Base-by-base conservation (phyloP, 2,113 vertebrate species). In the Melanocharis versteri region DNA sequence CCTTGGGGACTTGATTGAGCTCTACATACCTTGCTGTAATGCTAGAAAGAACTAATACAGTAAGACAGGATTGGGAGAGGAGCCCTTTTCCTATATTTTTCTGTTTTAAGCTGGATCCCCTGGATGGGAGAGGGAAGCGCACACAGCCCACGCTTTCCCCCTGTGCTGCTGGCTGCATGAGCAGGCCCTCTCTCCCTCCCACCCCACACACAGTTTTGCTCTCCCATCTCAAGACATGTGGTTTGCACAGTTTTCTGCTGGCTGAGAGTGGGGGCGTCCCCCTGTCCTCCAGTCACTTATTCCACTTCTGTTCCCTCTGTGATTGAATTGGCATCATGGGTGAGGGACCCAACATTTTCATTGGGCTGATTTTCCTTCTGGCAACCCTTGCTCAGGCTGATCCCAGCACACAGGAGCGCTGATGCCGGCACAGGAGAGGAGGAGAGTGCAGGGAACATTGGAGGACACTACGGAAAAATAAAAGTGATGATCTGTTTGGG, bases 111-210 rank as follows among this genome's bases (percentile, higher is more conserved):
- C 18, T 4, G 3, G 35, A 76, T 68, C 2, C 22, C 17, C 39
- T n/a, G 39, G 61, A 47, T 4, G 4, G 45, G 21, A 81, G 31
- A 84, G 35, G 48, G 62, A 73, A 71, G 39, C 47, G 37, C 31
- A 57, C 2, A 4, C 1, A 4, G 62, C 37, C 28, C 23, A 37
- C 0, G 0, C 15, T n/a, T n/a, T 17, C 7, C 18, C 9, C 6
- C 17, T 13, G 10, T 40, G 81, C 78, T 18, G 6, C 58, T 53
- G 56, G 27, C 76, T 47, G 35, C 28, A 26, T 0, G 1, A 47
- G 9, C 58, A 72, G 54, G 21, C 6, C 2, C 14, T 18, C 54
- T 47, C 40, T 62, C 22, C 47, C 60, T 60, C 60, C 48, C 6
- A 2, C 10, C 51, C 50, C 4, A 21, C 1, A 26, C 35, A 16